Percentiles rank a stretch among this genome's conserved stretches.
phyloP scores from a whole-genome alignment of 2,113 vertebrate genomes.

The Spermophilus dauricus region DNA sequence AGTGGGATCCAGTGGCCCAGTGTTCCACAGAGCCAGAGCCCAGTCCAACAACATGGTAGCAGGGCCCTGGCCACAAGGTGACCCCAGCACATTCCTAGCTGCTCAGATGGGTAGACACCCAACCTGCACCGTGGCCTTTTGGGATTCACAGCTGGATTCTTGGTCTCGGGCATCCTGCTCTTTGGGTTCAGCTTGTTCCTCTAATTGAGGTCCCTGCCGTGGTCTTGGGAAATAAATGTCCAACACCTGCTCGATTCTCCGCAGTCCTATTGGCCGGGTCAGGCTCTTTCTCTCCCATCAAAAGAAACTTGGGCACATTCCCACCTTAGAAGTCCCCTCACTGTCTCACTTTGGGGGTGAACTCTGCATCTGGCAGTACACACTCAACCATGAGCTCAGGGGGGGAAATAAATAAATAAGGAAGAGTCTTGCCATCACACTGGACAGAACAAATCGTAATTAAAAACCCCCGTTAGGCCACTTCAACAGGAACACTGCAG shows the following conservation, averaged over 20 bases:
- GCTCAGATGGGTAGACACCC: neutral
- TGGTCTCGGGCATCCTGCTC: neutral
- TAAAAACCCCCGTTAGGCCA: constrained; percentile 84
- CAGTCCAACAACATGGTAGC: fast-evolving
- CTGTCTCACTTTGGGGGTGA: constrained; percentile 67
- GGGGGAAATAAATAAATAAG: constrained; percentile 71
- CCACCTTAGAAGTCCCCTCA: neutral
- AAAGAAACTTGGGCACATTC: neutral
- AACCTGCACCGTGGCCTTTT: neutral
- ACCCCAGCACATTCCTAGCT: neutral
- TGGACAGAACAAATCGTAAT: constrained; percentile 80
- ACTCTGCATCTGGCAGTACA: constrained; percentile 74
- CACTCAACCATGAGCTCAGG: constrained; percentile 82
- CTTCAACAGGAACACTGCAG: constrained; percentile 87
- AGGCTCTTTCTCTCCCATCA: neutral
- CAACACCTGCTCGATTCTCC: neutral
- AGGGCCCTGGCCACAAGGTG: neutral
- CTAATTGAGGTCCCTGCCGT: neutral
- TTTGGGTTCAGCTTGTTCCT: neutral
- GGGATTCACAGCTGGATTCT: neutral
- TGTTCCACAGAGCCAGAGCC: neutral
- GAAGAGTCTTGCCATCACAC: constrained; percentile 83
- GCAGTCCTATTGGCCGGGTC: neutral
- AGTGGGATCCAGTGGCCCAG: neutral
- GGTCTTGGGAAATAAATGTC: constrained; percentile 23